Evolutionary conservation across 2,113 vertebrate species (phyloP).

Genomic region (Cynocephalus volans): DNA sequence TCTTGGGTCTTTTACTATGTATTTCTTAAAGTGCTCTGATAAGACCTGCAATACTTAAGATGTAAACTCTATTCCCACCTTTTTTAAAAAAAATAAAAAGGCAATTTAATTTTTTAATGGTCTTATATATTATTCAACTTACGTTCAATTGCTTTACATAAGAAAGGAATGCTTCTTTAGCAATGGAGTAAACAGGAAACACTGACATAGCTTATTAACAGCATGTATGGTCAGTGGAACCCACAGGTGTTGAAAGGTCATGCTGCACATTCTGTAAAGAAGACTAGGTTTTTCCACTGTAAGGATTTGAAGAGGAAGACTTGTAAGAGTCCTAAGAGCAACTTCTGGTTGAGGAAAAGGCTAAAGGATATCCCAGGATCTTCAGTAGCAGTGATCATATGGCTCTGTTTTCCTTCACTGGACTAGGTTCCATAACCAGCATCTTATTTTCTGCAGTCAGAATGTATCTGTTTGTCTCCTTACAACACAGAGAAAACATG

Average conservation of each 20-base stretch:
- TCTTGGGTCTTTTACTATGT: not conserved
- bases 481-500: not conserved
- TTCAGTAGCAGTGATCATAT: rapidly evolving
- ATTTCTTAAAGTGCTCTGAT: not conserved
- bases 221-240: not conserved
- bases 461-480: not conserved
- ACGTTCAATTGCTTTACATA: not conserved
- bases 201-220: not conserved
- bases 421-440: not conserved
- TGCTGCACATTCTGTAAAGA: not conserved
- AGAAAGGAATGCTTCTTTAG: not conserved
- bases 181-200: not conserved
- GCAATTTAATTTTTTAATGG: not conserved
- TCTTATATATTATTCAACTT: not conserved
- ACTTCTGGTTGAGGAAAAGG: not conserved
- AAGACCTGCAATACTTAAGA: not conserved
- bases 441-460: not conserved
- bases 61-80: not conserved
- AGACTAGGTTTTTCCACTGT: not conserved
- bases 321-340: not conserved
- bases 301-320: not conserved
- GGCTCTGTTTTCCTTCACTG: not conserved
- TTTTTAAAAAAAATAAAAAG: not conserved
- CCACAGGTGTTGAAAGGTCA: not conserved
- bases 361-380: not conserved